Base-by-base conservation (phyloP, 2,888 invertebrate species). In the Hyles lineata region DNA sequence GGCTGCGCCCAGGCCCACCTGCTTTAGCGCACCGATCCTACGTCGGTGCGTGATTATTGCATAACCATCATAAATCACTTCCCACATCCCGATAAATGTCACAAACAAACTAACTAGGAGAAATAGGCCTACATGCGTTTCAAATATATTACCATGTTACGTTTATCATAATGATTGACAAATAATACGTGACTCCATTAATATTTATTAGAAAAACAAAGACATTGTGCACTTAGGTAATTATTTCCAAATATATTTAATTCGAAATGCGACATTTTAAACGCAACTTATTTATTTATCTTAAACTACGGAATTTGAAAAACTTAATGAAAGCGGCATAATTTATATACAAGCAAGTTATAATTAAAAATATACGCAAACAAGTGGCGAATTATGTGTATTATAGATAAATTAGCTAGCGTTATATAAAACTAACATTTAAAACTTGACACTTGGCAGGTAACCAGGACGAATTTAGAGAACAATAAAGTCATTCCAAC, bases 1-100 rank as follows among this genome's bases (percentile, higher is more conserved):
- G 78, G 78, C 82, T 85, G 83, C 82, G 82, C 83, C 86, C 81
- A 81, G 82, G 82, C 87, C 86, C 88, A 90, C 92, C 91, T 90
- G 90, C 84, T 84, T 86, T 82, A 84, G 82, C 85, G 84, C 80
- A 82, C 82, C 78, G 79, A 86, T 82, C 82, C 85, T 80, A 83
- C 80, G 81, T 82, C 82, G 84, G 82, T 84, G 78, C 76, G 78
- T 77, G 77, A 80, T 83, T 76, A 83, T 88, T 83, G 80, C 85
- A 84, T 84, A 85, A 83, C 78, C 80, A 78, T 77, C 81, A 84
- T 85, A 84, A 77, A 83, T 85, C 81, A 82, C 81, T 80, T 79
- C 74, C 83, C 79, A 80, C 78, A 79, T 77, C 23, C 23, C 35
- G 74, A 71, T 72, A 73, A 73, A 70, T 67, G 73, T 74, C 76